Evolutionary conservation across 2,888 invertebrate genomes (phyloP).

Genomic region (Lottia gigantea): DNA sequence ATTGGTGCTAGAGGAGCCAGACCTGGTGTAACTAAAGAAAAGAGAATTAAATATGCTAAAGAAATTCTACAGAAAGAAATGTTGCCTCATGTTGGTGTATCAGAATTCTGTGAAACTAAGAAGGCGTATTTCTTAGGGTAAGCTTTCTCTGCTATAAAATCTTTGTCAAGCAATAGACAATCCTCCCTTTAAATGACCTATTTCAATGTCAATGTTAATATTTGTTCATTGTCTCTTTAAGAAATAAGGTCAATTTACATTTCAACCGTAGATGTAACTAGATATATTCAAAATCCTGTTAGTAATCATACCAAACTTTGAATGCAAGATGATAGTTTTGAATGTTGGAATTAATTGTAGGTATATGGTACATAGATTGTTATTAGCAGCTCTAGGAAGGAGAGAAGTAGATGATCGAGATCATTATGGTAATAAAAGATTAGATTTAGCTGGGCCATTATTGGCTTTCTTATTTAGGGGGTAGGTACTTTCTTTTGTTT

Average conservation of each 20-base stretch:
- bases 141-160: constrained; percentile 20
- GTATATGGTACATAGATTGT: constrained; percentile 97
- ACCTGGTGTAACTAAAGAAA: constrained; percentile 98
- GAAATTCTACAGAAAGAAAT: constrained; percentile 99
- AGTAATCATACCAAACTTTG: too few relatives aligned
- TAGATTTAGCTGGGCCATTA: constrained; percentile 97
- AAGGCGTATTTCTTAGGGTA: constrained; percentile 96
- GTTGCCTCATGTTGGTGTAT: constrained; percentile 99
- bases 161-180: too few relatives aligned
- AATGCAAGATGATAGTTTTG: too few relatives aligned
- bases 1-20: constrained; percentile 97
- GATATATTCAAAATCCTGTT: too few relatives aligned
- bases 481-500: constrained; percentile 53
- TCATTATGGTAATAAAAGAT: constrained; percentile 99
- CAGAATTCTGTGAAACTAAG: constrained; percentile 99
- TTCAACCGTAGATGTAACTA: too few relatives aligned
- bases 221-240: too few relatives aligned
- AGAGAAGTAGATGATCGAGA: constrained; percentile 98
- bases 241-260: too few relatives aligned
- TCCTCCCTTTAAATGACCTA: too few relatives aligned
- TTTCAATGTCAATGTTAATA: too few relatives aligned
- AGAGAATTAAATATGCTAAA: constrained; percentile 97
- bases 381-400: constrained; percentile 89
- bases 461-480: constrained; percentile 97
- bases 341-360: constrained; percentile 63